Evolutionary conservation across 2,113 vertebrate species (phyloP).

Genomic region (Daboia siamensis): DNA sequence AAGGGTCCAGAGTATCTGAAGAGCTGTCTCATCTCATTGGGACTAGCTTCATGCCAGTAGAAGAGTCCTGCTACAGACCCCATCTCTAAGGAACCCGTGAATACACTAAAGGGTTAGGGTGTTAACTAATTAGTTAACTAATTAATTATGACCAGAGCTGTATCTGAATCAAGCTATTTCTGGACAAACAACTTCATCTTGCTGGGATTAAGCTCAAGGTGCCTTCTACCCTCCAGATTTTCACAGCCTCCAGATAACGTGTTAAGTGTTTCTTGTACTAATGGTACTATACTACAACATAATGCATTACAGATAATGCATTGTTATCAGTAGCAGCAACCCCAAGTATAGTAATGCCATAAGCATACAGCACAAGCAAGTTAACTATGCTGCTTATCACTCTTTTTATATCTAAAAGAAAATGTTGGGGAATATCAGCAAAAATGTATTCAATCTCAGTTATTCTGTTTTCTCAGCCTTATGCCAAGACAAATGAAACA

Average conservation of each 20-base stretch:
- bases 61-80: no score
- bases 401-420: constrained; percentile 36
- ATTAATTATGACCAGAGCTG: background rate
- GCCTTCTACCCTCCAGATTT: background rate
- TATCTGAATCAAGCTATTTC: background rate
- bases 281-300: background rate
- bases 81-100: no score
- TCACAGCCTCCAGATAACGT: background rate
- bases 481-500: background rate
- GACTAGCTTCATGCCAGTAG: no score
- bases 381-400: constrained; percentile 61
- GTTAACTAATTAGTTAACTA: background rate
- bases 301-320: background rate
- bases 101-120: background rate
- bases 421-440: background rate
- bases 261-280: background rate
- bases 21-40: no score
- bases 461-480: background rate
- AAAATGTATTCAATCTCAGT: background rate
- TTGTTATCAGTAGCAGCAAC: background rate
- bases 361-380: background rate
- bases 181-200: background rate
- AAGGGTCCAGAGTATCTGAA: no score
- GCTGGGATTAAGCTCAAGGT: background rate
- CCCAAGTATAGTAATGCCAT: background rate